A percentile compares a stretch with the other conserved stretches of the same genome.
Conservation (phyloP, 2,888 invertebrate species). For the Ophion obscuratus region DNA sequence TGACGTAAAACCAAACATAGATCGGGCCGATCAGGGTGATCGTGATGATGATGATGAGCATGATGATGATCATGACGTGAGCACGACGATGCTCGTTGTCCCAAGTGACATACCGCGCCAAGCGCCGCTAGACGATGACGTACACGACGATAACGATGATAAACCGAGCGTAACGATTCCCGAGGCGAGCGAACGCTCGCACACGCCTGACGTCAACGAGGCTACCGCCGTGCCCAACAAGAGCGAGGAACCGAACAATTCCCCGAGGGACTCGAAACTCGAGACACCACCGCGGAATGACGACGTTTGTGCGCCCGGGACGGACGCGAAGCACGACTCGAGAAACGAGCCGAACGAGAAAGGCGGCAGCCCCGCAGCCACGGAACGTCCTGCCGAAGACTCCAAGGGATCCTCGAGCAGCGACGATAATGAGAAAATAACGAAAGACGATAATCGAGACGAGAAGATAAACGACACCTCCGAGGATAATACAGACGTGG, state of each 20-base stretch:
- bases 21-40: slow-evolving; percentile 76
- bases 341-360: slow-evolving; percentile 68
- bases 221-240: slow-evolving; percentile 33
- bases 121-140: slow-evolving; percentile 71
- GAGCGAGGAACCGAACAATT: slow-evolving; percentile 39
- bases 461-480: slow-evolving; percentile 61
- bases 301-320: slow-evolving; percentile 63
- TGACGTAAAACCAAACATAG: slow-evolving; percentile 84
- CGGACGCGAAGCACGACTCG: not conserved
- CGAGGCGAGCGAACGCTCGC: slow-evolving; percentile 50
- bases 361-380: slow-evolving; percentile 74
- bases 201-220: slow-evolving; percentile 49
- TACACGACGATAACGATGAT: slow-evolving; percentile 62
- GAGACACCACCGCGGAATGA: slow-evolving; percentile 25
- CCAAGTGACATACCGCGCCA: not conserved
- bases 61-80: slow-evolving; percentile 41
- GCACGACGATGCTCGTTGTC: slow-evolving; percentile 9
- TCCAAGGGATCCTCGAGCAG: slow-evolving; percentile 72
- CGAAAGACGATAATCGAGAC: slow-evolving; percentile 58
- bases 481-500: slow-evolving; percentile 69
- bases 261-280: slow-evolving; percentile 23
- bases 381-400: slow-evolving; percentile 72
- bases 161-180: slow-evolving; percentile 33
- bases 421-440: slow-evolving; percentile 66
- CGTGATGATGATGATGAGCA: slow-evolving; percentile 66